Evolutionary conservation across 2,797 vertebrate genomes (phyloP), one percentile per base, ranked within the genome.

Genomic region (Ammospiza maritima): DNA sequence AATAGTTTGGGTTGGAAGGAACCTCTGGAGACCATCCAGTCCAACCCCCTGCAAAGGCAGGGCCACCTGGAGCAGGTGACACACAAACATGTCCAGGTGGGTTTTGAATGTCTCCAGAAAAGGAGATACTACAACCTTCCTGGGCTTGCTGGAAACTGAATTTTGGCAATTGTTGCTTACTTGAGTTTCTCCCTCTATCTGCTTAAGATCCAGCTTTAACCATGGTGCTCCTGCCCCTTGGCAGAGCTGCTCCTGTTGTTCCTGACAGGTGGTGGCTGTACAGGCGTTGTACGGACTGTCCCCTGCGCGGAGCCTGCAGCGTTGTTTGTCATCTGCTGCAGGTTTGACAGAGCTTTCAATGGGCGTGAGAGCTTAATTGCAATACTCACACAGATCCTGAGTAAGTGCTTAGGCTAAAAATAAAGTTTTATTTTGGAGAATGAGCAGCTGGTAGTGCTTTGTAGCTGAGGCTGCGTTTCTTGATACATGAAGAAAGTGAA

Each of bases 381-480:
- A 91, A 38, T 85, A 88, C 91, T 93, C 16, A 4, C 90, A 44
- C 74, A 54, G 87, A 86, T 79, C 85, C 89, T 87, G 74, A 94
- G 76, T 93, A 94, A 92, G 85, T 11, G 16, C 85, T 89, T 67
- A 57, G 42, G 88, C 93, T 96, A 94, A 96, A 96, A 96, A 96
- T 96, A 91, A 93, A 76, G 67, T 51, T 90, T 95, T 96, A 89
- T 94, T 96, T 96, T 95, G 60, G 95, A 94, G 90, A 87, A 92
- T 87, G 90, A 96, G 88, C 95, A 96, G 91, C 96, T 96, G 94
- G 75, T 91, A 88, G 88, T 0, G 4, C 70, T 94, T 82, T 95
- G 87, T 73, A 93, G 88, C 94, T 93, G 90, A 93, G 81, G 57
- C 75, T 69, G 94, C 5, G 0, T 71, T 96, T 94, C 84, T 93